phyloP scores from a whole-genome alignment of 2,888 invertebrate genomes.

The Hesperia comma region DNA sequence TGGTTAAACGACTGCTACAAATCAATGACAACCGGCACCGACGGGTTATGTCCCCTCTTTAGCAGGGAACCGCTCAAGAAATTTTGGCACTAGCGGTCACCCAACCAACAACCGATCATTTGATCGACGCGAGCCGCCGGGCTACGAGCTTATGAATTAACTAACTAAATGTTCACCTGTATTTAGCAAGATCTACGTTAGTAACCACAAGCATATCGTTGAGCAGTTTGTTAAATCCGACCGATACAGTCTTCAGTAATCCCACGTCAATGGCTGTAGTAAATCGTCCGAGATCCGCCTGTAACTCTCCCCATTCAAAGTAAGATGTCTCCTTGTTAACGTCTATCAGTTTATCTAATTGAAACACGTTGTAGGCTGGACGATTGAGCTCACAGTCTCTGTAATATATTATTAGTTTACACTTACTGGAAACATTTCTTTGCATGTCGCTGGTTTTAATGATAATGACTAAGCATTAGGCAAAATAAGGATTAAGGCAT shows the following conservation, averaged over 20 bases:
- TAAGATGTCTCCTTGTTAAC: conserved; percentile 87
- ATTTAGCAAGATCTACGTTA: conserved; percentile 85
- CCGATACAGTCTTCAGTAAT: conserved; percentile 81
- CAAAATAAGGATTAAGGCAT: no score
- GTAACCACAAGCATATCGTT: conserved; percentile 83
- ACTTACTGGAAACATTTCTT: neutral
- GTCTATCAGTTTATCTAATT: conserved; percentile 87
- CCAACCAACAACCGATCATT: no score
- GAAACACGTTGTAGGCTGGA: conserved; percentile 89
- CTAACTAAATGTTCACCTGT: conserved; percentile 65
- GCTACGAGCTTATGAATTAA: no score
- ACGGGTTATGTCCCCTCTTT: no score
- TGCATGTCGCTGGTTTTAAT: no score
- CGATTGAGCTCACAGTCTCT: conserved; percentile 89
- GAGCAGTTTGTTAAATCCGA: conserved; percentile 82
- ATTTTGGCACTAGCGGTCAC: no score
- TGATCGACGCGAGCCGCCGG: no score
- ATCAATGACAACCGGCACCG: no score
- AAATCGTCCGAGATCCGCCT: conserved; percentile 79
- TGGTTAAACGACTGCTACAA: no score
- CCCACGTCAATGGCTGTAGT: conserved; percentile 82
- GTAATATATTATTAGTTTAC: conserved; percentile 43
- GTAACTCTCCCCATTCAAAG: conserved; percentile 85
- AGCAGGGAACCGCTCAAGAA: no score
- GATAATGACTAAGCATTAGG: no score